phyloP scores from a whole-genome alignment of 2,113 vertebrate species.

The Gila orcuttii region DNA sequence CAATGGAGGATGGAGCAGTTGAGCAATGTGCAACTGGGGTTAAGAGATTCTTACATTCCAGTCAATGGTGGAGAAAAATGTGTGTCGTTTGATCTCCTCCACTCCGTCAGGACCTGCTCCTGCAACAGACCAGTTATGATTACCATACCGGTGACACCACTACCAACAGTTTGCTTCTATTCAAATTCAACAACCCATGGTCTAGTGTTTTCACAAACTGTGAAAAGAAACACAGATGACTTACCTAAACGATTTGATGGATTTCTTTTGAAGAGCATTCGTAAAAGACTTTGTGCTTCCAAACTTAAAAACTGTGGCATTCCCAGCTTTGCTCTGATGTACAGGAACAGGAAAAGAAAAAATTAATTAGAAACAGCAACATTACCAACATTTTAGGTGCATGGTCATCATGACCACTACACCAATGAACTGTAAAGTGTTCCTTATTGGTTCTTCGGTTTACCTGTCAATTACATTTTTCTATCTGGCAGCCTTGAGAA shows the following conservation, averaged over 20 bases:
- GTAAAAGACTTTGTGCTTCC: constrained; percentile 95
- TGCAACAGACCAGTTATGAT: constrained; percentile 68
- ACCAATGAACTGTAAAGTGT: not conserved
- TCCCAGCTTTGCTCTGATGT: constrained; percentile 90
- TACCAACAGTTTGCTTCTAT: not conserved
- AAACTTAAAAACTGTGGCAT: constrained; percentile 98
- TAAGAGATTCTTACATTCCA: constrained; percentile 88
- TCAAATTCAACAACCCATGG: not conserved
- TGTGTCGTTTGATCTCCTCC: constrained; percentile 97
- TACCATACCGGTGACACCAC: constrained; percentile 14
- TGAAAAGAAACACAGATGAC: constrained; percentile 16
- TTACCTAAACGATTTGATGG: constrained; percentile 94
- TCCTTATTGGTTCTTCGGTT: not conserved
- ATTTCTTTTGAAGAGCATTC: constrained; percentile 97
- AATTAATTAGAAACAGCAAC: not conserved
- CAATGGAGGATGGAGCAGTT: not conserved
- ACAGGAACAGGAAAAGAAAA: constrained; percentile 27
- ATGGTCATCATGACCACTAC: not conserved
- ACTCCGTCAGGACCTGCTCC: constrained; percentile 94
- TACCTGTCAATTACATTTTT: not conserved
- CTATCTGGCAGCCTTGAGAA: not conserved
- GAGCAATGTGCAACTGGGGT: not conserved
- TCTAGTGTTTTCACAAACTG: not conserved
- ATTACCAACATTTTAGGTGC: not conserved
- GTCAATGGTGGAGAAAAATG: constrained; percentile 96